These are phyloP conservation scores for Smithornis capensis DNA, from an alignment of 2,113 vertebrate genomes.

Conservation along the genomic window DNA sequence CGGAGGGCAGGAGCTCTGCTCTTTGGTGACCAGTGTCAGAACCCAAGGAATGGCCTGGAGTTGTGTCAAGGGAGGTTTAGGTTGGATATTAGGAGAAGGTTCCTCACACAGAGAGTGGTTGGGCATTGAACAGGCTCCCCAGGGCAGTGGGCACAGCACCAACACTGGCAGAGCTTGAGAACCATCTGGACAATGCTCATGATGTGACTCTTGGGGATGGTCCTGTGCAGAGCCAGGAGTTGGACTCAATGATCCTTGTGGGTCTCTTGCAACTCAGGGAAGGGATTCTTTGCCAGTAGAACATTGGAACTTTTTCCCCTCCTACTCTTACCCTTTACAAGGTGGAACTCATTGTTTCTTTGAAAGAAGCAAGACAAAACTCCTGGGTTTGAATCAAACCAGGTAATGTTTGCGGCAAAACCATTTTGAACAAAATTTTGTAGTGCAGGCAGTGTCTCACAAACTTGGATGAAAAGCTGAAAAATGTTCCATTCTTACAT, in stretches of 20 bases:
- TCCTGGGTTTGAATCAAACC: not conserved
- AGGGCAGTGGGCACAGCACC: not conserved
- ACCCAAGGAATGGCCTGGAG: not conserved
- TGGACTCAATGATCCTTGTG: not conserved
- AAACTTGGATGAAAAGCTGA: not conserved
- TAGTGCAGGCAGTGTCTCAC: not conserved
- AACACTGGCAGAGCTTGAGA: not conserved
- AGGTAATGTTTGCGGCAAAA: not conserved
- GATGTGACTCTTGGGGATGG: not conserved
- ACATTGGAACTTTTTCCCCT: not conserved
- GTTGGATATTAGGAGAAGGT: too few species aligned
- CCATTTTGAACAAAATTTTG: not conserved
- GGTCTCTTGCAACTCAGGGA: not conserved
- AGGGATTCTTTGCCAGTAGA: not conserved
- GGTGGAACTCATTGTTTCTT: not conserved
- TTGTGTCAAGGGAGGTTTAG: not conserved
- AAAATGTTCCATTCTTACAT: not conserved
- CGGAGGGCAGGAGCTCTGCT: not conserved
- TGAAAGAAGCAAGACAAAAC: not conserved
- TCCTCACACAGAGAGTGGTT: not conserved
- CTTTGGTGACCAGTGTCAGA: not conserved
- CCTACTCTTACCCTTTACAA: not conserved
- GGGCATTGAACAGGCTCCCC: not conserved
- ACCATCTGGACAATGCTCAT: rapidly evolving
- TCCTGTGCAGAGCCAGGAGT: not conserved